phyloP scores from a whole-genome alignment of 2,797 vertebrate genomes.

The Platyrinchus mystaceus region DNA sequence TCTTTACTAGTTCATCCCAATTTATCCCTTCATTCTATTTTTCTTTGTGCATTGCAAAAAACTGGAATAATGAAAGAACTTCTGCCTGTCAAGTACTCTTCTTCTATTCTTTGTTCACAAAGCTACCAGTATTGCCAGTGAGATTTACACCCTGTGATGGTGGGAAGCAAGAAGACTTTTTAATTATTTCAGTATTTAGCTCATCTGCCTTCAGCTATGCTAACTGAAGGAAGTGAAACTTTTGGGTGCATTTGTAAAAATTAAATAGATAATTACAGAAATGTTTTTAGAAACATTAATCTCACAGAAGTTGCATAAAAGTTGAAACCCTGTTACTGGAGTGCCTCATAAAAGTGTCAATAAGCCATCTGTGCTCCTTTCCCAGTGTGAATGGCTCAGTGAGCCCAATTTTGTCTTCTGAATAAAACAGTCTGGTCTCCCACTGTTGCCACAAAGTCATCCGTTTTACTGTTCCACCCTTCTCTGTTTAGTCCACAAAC shows the following conservation, averaged over 20 bases:
- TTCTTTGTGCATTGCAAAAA: conserved; percentile 15
- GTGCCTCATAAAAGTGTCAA: conserved; percentile 1
- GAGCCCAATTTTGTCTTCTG: background rate
- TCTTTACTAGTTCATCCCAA: conserved; percentile 10
- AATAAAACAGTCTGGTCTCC: background rate
- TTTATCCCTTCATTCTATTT: conserved; percentile 24
- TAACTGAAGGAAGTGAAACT: background rate
- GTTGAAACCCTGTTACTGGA: background rate
- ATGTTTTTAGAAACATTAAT: background rate
- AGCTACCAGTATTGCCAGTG: background rate
- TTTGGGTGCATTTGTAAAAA: background rate
- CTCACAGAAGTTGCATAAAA: background rate
- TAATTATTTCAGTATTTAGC: background rate
- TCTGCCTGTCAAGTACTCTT: background rate
- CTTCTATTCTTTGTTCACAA: background rate
- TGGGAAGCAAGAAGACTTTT: background rate
- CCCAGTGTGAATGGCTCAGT: background rate
- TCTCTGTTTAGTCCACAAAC: background rate
- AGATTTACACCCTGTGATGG: background rate
- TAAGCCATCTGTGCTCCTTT: conserved; percentile 3
- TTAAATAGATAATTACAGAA: background rate
- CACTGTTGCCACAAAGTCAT: background rate
- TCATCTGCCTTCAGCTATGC: background rate
- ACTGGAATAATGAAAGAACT: conserved; percentile 17
- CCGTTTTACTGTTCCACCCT: background rate